A percentile compares a stretch with the other conserved stretches of the same genome.
Conservation (phyloP, 2,113 vertebrate species). For the Nothocercus julius region DNA sequence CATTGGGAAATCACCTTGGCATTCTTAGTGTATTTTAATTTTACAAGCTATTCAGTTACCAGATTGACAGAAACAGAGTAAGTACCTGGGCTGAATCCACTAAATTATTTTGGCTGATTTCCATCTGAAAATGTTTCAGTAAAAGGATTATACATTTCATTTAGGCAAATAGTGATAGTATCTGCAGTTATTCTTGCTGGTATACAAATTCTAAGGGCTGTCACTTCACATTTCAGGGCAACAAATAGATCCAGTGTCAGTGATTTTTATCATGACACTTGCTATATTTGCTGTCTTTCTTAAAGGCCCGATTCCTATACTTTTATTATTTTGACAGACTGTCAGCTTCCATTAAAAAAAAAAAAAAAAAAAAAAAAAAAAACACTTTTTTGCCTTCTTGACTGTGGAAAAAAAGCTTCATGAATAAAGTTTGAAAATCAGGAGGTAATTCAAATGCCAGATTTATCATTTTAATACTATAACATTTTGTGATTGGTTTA, state of each 20-base stretch:
- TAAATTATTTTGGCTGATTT: background rate
- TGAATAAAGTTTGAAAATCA: background rate
- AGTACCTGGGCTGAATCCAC: background rate
- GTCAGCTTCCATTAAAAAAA: constrained; percentile 26
- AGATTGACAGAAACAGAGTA: background rate
- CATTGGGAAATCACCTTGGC: background rate
- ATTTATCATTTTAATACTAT: background rate
- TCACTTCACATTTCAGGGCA: background rate
- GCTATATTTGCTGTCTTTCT: constrained; percentile 9
- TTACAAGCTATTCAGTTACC: background rate
- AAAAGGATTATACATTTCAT: background rate
- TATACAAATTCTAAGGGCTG: background rate
- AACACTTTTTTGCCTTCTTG: background rate
- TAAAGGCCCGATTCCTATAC: background rate
- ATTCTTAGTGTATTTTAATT: background rate
- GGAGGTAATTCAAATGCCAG: background rate
- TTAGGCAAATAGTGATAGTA: constrained; percentile 6
- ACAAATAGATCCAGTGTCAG: background rate
- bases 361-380: background rate
- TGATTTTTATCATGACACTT: background rate
- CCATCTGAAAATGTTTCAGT: background rate
- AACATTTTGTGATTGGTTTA: background rate
- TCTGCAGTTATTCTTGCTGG: background rate
- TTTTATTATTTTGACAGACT: constrained; percentile 11
- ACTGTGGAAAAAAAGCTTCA: background rate